Conservation (phyloP, 2,113 vertebrate genomes). For the Alethe castanea region DNA sequence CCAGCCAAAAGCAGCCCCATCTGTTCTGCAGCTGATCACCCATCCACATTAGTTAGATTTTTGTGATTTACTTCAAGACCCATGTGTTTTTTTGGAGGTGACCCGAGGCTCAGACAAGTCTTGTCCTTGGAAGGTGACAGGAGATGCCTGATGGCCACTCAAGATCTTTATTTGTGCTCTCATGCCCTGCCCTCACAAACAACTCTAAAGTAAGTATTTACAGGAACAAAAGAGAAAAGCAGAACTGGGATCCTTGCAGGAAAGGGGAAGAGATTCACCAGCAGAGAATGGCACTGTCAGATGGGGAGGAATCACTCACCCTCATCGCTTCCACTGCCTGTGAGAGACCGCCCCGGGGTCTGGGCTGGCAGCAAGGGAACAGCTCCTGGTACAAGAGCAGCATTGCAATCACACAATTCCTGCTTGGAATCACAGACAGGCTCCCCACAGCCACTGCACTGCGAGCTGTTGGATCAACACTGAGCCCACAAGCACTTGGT, state of each 20-base stretch:
- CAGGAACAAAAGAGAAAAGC: neutral
- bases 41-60: neutral
- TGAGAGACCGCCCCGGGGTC: fast-evolving
- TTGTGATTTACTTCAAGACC: neutral
- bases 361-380: neutral
- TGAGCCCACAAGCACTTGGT: fast-evolving
- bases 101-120: neutral
- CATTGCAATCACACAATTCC: neutral
- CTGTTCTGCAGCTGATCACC: neutral
- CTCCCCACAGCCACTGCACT: fast-evolving
- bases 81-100: neutral
- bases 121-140: neutral
- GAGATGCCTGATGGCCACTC: neutral
- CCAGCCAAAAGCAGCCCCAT: neutral
- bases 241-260: neutral
- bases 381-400: neutral
- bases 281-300: neutral
- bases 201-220: neutral
- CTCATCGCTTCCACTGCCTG: neutral
- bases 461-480: neutral
- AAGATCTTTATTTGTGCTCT: neutral
- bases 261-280: conserved; percentile 1
- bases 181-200: neutral
- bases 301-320: neutral
- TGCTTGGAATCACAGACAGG: neutral